A percentile compares a stretch with the other conserved stretches of the same genome.
These are phyloP conservation scores for Castor canadensis DNA, from an alignment of 2,113 vertebrate genomes.

Conservation along the genomic window DNA sequence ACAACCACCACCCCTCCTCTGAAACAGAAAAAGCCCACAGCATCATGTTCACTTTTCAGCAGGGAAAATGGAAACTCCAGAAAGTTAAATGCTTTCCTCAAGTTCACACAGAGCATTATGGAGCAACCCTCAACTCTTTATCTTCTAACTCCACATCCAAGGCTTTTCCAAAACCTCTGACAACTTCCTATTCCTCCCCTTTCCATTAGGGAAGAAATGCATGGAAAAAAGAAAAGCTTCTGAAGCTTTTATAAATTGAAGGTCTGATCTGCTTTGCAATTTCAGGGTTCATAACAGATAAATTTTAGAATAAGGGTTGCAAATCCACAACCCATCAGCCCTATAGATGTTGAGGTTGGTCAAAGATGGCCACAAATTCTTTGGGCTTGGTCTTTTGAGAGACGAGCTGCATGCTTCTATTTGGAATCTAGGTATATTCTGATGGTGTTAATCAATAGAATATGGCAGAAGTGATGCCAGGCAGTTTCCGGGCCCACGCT, in stretches of 20 bases:
- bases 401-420: neutral
- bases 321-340: neutral
- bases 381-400: neutral
- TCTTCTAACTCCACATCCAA: neutral
- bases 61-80: neutral
- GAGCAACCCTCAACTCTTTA: neutral
- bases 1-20: neutral
- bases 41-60: neutral
- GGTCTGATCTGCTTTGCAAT: neutral
- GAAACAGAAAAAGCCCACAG: neutral
- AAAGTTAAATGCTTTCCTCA: neutral
- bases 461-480: neutral
- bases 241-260: neutral
- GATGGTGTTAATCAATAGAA: neutral
- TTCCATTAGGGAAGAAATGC: neutral
- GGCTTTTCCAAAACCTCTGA: neutral
- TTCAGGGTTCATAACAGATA: neutral
- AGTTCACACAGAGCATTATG: neutral
- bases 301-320: neutral
- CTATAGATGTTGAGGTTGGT: neutral
- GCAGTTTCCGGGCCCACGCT: neutral
- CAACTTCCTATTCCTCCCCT: neutral
- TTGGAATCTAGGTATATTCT: neutral
- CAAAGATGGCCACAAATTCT: neutral
- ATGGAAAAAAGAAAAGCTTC: neutral